Evolutionary conservation across 1,140 invertebrate species (phyloP), one percentile per base, ranked within the genome.

Genomic region (Lineus longissimus): DNA sequence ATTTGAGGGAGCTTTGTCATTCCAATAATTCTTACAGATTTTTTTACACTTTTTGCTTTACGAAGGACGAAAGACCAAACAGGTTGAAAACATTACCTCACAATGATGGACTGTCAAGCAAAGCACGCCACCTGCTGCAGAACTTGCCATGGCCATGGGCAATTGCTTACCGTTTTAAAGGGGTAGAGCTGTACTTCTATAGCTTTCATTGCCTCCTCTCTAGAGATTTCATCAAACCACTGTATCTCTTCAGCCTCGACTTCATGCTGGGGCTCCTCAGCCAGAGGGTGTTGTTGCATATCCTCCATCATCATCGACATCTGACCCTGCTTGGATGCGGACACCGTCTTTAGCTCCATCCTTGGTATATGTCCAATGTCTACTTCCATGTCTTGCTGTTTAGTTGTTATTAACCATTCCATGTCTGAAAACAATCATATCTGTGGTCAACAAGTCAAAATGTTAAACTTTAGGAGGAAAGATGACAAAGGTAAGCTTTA

Each of bases 351-450:
- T 1, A 79, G 59, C 41, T 74, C 70, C 81, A 82, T 81, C 61
- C 65, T 64, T 33, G 77, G 78, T 68, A 81, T 68, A 64, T 70
- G 80, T 19, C 81, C 81, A 66, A 82, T 81, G 66, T 82, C 79
- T 11, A 82, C 81, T 62, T 81, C 79, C 77, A 81, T 80, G 36
- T 73, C 72, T 13, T 55, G 29, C 11, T 72, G 65, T 29, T 70
- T 66, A 6, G 67, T 57, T 27, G 70, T 65, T 61, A 74, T 74
- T 58, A 82, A 55, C 81, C 81, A 82, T 65, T 82, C 81, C 79
- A 82, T 81, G 65, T 82, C 81, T 82, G 33, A n/a, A 64, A 66
- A 19, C 9, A 55, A 23, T 31, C 23, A 30, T 31, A 17, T 15
- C 11, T n/a, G 25, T 58, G 22, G 13, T 17, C 11, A 17, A 19